Evolutionary conservation across 2,113 vertebrate species (phyloP).

Genomic region (Sus scrofa): T2T-Sscrofa CM000824.6:122344001-122344500

Average conservation of each 20-base stretch:
- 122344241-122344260: too few species aligned
- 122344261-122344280: neutral
- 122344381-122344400: neutral
- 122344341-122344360: neutral
- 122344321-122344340: neutral
- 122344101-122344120: neutral
- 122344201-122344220: accelerated
- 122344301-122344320: neutral
- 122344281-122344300: too few species aligned
- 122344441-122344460: neutral
- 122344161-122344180: neutral
- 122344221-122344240: neutral
- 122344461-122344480: too few species aligned
- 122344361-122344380: neutral
- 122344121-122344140: neutral
- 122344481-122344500: too few species aligned
- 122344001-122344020: neutral
- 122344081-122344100: neutral
- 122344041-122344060: neutral
- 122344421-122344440: neutral
- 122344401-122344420: neutral
- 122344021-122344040: neutral
- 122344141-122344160: neutral
- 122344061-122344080: neutral
- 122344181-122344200: neutral